These are phyloP conservation scores for Alloscopus bannaensis DNA, from an alignment of 2,888 invertebrate species.

Conservation along the genomic window DNA sequence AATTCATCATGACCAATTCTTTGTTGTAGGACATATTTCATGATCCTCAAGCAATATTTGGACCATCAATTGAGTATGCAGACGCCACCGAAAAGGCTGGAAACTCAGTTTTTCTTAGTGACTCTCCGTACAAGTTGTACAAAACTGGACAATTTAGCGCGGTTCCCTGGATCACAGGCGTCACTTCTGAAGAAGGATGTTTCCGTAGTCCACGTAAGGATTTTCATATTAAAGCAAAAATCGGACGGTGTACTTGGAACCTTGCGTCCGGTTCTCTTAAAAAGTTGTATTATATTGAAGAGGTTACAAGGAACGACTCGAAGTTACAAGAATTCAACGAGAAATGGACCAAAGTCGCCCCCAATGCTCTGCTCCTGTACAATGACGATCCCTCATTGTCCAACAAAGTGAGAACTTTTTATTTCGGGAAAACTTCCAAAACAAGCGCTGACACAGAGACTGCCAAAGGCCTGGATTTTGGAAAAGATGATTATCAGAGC, in stretches of 20 bases:
- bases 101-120: constrained; percentile 47
- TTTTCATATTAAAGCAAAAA: constrained; percentile 4
- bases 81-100: constrained; percentile 24
- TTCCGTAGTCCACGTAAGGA: constrained; percentile 39
- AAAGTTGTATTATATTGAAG: background rate
- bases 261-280: background rate
- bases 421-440: constrained; percentile 17
- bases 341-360: constrained; percentile 46
- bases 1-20: background rate
- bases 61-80: constrained; percentile 56
- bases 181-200: constrained; percentile 59
- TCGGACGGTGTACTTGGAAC: too few species aligned
- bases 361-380: constrained; percentile 44
- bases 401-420: constrained; percentile 24
- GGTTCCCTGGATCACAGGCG: constrained; percentile 61
- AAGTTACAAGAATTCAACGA: constrained; percentile 40
- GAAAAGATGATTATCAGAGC: constrained; percentile 34
- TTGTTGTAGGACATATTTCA: constrained; percentile 60
- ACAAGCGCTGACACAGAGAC: background rate
- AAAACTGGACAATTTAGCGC: constrained; percentile 45
- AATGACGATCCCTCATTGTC: constrained; percentile 20
- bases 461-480: constrained; percentile 18
- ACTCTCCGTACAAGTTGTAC: constrained; percentile 56
- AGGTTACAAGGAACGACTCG: constrained; percentile 36
- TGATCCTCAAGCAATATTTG: constrained; percentile 56